These are phyloP conservation scores for Anagrus nilaparvatae DNA, from an alignment of 1,140 invertebrate species.

Conservation along the genomic window DNA sequence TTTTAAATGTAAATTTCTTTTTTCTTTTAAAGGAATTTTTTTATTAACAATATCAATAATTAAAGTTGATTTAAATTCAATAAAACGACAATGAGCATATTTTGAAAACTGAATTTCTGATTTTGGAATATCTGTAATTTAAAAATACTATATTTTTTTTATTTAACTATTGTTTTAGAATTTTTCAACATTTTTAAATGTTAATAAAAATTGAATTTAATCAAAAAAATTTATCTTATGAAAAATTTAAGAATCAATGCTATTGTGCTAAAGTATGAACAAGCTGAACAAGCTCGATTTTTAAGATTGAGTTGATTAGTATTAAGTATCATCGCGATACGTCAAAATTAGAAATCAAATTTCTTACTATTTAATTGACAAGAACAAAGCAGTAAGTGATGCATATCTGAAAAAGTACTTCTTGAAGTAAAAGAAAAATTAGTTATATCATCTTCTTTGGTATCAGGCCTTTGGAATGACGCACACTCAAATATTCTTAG, in stretches of 20 bases:
- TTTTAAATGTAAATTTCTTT: slow-evolving; percentile 35
- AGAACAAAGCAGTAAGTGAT: slow-evolving; percentile 19
- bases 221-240: too few relatives aligned
- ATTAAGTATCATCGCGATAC: too few relatives aligned
- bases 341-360: too few relatives aligned
- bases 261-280: too few relatives aligned
- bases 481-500: slow-evolving; percentile 46
- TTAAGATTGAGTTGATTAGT: too few relatives aligned
- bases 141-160: background rate
- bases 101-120: slow-evolving; percentile 24
- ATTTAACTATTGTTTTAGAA: too few relatives aligned
- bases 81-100: slow-evolving; percentile 44
- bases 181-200: too few relatives aligned
- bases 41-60: slow-evolving; percentile 42
- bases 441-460: slow-evolving; percentile 7
- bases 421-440: slow-evolving; percentile 12
- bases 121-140: slow-evolving; percentile 8
- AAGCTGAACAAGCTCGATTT: too few relatives aligned
- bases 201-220: too few relatives aligned
- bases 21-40: slow-evolving; percentile 40
- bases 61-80: slow-evolving; percentile 39
- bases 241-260: too few relatives aligned
- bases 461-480: slow-evolving; percentile 32
- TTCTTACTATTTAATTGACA: slow-evolving; percentile 19
- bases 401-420: slow-evolving; percentile 26